Evolutionary conservation across 2,888 invertebrate genomes (phyloP).

Genomic region (Hemithea aestivaria): DNA sequence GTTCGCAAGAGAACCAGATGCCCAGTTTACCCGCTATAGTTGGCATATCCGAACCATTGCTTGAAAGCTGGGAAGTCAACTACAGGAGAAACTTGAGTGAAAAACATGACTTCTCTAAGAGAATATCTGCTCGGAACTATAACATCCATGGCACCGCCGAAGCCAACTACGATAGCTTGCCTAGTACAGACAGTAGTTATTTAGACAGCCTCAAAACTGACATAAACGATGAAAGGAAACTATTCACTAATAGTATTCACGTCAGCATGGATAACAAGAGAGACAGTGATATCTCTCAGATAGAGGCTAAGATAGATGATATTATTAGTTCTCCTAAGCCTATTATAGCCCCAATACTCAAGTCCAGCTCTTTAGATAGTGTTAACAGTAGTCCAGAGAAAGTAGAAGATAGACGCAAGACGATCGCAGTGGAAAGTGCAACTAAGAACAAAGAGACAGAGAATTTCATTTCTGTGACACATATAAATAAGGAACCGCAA

Average conservation of each 20-base stretch:
- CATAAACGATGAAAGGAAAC: slow-evolving; percentile 55
- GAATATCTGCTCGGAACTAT: slow-evolving; percentile 66
- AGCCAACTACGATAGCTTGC: slow-evolving; percentile 66
- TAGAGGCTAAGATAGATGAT: slow-evolving; percentile 77
- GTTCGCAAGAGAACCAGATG: slow-evolving; percentile 73
- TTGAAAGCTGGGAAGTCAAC: slow-evolving; percentile 76
- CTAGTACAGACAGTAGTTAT: slow-evolving; percentile 72
- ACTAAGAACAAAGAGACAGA: slow-evolving; percentile 48
- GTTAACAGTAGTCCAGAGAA: slow-evolving; percentile 78
- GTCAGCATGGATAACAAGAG: slow-evolving; percentile 64
- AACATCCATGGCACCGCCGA: slow-evolving; percentile 54
- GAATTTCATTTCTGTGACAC: slow-evolving; percentile 77
- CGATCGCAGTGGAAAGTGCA: slow-evolving; percentile 72
- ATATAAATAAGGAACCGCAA: slow-evolving; percentile 72
- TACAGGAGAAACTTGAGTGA: slow-evolving; percentile 68
- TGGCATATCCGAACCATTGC: slow-evolving; percentile 70
- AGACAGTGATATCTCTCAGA: slow-evolving; percentile 73
- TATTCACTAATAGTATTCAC: slow-evolving; percentile 66
- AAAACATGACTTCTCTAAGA: slow-evolving; percentile 60
- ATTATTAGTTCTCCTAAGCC: slow-evolving; percentile 77
- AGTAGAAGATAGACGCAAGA: slow-evolving; percentile 68
- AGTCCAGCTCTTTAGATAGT: slow-evolving; percentile 79
- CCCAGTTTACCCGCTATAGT: slow-evolving; percentile 74
- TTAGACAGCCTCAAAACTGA: slow-evolving; percentile 71
- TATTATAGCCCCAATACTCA: slow-evolving; percentile 69